Percentiles rank a stretch among this genome's conserved stretches.
These are phyloP conservation scores for Salvelinus alpinus DNA, from an alignment of 2,113 vertebrate species.

Conservation along the genomic window DNA sequence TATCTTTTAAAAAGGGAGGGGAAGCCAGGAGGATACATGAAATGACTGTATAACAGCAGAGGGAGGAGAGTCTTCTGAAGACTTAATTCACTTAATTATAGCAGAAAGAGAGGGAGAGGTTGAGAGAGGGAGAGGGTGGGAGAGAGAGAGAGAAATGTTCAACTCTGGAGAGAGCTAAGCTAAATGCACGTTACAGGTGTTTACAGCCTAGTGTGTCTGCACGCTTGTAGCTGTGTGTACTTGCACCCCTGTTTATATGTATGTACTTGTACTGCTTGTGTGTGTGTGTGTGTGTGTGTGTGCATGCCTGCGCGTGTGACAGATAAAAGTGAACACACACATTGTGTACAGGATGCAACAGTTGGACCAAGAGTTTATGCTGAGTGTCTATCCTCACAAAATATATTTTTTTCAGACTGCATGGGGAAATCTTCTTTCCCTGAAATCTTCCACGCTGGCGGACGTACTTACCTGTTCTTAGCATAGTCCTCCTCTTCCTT, in stretches of 20 bases:
- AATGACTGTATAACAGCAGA: constrained; percentile 76
- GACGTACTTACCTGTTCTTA: constrained; percentile 57
- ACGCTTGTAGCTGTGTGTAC: constrained; percentile 4
- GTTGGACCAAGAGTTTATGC: constrained; percentile 2
- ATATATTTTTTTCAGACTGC: constrained; percentile 21
- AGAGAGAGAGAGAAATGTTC: too few relatives aligned
- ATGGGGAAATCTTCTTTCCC: constrained; percentile 36
- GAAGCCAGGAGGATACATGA: constrained; percentile 78
- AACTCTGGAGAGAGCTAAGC: too few relatives aligned
- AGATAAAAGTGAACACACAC: neutral
- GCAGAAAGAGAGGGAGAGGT: constrained; percentile 30
- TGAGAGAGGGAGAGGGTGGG: too few relatives aligned
- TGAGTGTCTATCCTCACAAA: constrained; percentile 18
- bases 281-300: constrained; percentile 6
- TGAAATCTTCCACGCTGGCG: constrained; percentile 62
- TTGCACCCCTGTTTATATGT: neutral
- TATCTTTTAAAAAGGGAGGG: constrained; percentile 78
- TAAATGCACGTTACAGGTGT: too few relatives aligned
- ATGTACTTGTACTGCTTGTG: constrained; percentile 39
- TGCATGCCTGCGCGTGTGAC: neutral
- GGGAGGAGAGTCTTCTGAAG: constrained; percentile 72
- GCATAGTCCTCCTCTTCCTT: constrained; percentile 65
- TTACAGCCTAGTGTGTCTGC: neutral
- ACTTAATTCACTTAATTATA: constrained; percentile 82
- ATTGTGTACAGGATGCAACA: neutral